These are phyloP conservation scores for Chloromyia formosa DNA, from an alignment of 2,888 invertebrate species.

Conservation along the genomic window DNA sequence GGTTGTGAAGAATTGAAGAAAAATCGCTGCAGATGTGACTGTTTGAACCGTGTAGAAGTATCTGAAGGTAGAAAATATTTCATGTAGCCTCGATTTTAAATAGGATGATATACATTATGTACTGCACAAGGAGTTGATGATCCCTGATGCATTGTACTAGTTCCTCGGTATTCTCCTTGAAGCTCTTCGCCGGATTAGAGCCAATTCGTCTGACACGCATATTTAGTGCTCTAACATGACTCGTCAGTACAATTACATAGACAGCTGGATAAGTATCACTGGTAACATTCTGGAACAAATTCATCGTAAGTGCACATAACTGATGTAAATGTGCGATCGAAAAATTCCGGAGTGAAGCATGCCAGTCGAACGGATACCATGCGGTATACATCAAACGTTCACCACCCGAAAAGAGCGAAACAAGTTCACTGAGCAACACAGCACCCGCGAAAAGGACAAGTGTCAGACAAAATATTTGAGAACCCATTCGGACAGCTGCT, in stretches of 20 bases:
- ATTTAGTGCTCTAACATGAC: not conserved
- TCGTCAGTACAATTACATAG: slow-evolving; percentile 18
- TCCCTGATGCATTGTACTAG: slow-evolving; percentile 33
- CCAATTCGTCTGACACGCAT: slow-evolving; percentile 21
- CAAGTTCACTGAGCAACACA: not conserved
- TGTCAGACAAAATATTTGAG: slow-evolving; percentile 55
- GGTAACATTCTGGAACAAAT: slow-evolving; percentile 14
- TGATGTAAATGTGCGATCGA: slow-evolving; percentile 8
- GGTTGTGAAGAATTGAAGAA: slow-evolving; percentile 28
- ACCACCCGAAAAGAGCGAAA: not conserved
- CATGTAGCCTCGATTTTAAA: too few relatives aligned
- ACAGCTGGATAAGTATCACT: slow-evolving; percentile 20
- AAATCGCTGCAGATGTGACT: not conserved
- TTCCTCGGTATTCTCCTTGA: slow-evolving; percentile 14
- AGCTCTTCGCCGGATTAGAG: not conserved
- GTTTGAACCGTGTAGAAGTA: slow-evolving; percentile 9
- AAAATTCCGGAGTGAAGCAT: not conserved
- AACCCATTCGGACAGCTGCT: slow-evolving; percentile 52
- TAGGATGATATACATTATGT: too few relatives aligned
- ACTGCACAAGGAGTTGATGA: slow-evolving; percentile 21
- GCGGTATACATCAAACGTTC: slow-evolving; percentile 14
- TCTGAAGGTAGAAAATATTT: slow-evolving; percentile 12
- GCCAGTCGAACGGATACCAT: slow-evolving; percentile 43
- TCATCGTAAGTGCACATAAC: not conserved
- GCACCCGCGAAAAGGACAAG: slow-evolving; percentile 51